These are phyloP conservation scores for Atta texana DNA, from an alignment of 1,140 invertebrate species.

Conservation along the genomic window DNA sequence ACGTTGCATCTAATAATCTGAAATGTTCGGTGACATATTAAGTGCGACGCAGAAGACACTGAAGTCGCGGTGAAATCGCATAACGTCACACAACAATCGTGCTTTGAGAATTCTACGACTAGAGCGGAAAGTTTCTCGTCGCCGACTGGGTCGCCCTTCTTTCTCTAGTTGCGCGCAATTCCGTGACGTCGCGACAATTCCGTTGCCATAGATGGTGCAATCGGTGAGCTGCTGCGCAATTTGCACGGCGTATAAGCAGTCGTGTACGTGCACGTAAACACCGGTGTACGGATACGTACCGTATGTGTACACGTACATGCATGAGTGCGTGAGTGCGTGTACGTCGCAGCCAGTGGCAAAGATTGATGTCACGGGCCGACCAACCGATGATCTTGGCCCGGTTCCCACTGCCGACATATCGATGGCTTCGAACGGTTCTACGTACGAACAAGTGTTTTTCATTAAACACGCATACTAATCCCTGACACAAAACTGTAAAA, in stretches of 20 bases:
- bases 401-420: conserved; percentile 66
- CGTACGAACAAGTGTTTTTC: conserved; percentile 11
- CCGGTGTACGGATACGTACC: neutral
- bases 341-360: conserved; percentile 53
- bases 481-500: conserved; percentile 1
- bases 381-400: conserved; percentile 76
- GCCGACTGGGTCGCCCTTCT: conserved; percentile 34
- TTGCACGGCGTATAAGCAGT: conserved; percentile 40
- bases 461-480: conserved; percentile 2
- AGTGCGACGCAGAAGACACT: conserved; percentile 12
- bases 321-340: neutral
- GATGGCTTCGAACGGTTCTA: conserved; percentile 36
- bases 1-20: neutral
- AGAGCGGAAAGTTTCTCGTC: conserved; percentile 47
- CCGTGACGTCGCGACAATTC: conserved; percentile 58
- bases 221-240: conserved; percentile 65
- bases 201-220: conserved; percentile 64
- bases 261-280: conserved; percentile 17
- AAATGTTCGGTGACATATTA: conserved; percentile 1
- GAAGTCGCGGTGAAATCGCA: conserved; percentile 46
- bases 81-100: conserved; percentile 37
- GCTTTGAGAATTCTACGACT: conserved; percentile 26
- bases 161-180: conserved; percentile 43
- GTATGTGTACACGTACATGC: neutral
- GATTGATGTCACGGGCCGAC: conserved; percentile 75